Evolutionary conservation across 2,888 invertebrate genomes (phyloP).

Genomic region (Conchocele bisecta): DNA sequence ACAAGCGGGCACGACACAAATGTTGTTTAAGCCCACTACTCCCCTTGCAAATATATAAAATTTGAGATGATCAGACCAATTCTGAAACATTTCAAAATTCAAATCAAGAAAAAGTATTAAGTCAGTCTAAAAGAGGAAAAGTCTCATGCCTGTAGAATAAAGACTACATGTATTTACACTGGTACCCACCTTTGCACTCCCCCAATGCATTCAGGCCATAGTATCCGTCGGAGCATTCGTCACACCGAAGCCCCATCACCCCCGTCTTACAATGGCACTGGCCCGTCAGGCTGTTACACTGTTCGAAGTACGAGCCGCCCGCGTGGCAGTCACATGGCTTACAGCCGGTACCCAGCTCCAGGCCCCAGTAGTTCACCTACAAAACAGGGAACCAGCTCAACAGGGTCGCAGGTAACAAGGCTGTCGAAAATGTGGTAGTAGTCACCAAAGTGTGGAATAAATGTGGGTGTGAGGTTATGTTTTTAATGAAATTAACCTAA

Average conservation of each 20-base stretch:
- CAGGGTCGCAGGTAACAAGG: neutral
- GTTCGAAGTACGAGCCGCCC: slow-evolving; percentile 85
- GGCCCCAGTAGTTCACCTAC: slow-evolving; percentile 73
- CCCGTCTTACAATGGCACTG: slow-evolving; percentile 94
- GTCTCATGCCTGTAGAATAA: too few species aligned
- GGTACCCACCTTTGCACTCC: slow-evolving; percentile 71
- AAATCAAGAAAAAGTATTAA: too few species aligned
- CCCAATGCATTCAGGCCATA: slow-evolving; percentile 75
- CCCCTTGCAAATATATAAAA: too few species aligned
- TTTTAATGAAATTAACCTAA: too few species aligned
- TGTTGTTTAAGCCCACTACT: too few species aligned
- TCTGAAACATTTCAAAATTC: too few species aligned
- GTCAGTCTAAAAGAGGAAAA: too few species aligned
- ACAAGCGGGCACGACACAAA: too few species aligned
- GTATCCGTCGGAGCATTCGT: slow-evolving; percentile 92
- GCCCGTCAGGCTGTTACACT: slow-evolving; percentile 84
- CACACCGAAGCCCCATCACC: slow-evolving; percentile 93
- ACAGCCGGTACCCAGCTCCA: slow-evolving; percentile 74
- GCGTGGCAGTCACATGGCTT: slow-evolving; percentile 92
- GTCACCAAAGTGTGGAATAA: too few species aligned
- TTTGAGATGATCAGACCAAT: too few species aligned
- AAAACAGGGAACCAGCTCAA: neutral
- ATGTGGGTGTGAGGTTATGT: too few species aligned
- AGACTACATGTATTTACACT: too few species aligned
- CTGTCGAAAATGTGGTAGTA: neutral